These are phyloP conservation scores for Teleopsis dalmanni DNA, from an alignment of 1,140 invertebrate genomes.

Conservation along the genomic window DNA sequence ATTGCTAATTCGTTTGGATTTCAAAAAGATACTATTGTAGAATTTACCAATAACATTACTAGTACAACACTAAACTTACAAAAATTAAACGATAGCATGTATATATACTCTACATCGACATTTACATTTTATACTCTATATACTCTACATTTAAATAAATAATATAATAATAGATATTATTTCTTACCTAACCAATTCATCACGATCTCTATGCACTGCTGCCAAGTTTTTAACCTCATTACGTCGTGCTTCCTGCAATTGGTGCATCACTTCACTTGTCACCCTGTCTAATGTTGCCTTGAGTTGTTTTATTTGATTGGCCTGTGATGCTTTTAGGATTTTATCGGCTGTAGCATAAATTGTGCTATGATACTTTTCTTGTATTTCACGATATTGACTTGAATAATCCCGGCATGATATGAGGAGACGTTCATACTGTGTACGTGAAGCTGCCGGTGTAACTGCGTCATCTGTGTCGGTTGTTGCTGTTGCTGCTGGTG, in stretches of 20 bases:
- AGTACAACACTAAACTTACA: too few relatives aligned
- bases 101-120: too few relatives aligned
- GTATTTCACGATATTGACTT: constrained; percentile 67
- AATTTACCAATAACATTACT: too few relatives aligned
- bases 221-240: constrained; percentile 78
- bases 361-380: constrained; percentile 76
- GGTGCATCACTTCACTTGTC: constrained; percentile 75
- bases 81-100: too few relatives aligned
- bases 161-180: not conserved
- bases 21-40: too few relatives aligned
- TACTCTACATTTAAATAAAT: not conserved
- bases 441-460: constrained; percentile 44
- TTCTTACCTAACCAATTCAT: constrained; percentile 69
- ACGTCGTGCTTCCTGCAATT: constrained; percentile 69
- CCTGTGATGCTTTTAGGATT: constrained; percentile 68
- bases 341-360: constrained; percentile 70
- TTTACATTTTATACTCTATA: too few relatives aligned
- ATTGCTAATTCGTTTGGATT: too few relatives aligned
- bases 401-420: constrained; percentile 63
- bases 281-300: constrained; percentile 64
- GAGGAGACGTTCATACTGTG: constrained; percentile 60
- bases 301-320: constrained; percentile 67
- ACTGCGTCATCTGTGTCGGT: not conserved
- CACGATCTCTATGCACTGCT: constrained; percentile 77
- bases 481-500: constrained; percentile 24